These are phyloP conservation scores for Nyctibius grandis DNA, from an alignment of 2,797 vertebrate genomes.

Conservation along the genomic window DNA sequence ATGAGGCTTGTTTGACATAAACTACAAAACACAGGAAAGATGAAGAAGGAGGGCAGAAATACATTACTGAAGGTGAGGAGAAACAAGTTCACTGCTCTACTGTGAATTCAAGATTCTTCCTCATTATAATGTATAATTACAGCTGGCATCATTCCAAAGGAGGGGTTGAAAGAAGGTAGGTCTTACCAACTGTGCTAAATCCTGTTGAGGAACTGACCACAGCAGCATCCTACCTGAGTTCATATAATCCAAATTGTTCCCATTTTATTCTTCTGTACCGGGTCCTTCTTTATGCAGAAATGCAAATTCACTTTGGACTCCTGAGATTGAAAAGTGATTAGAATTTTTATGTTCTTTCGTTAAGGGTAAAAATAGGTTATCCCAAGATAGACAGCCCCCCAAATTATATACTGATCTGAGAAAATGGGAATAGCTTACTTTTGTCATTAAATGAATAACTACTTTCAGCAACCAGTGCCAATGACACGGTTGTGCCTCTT, in stretches of 20 bases:
- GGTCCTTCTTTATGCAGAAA: conserved; percentile 32
- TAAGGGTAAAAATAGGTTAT: conserved; percentile 34
- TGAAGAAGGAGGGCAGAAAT: conserved; percentile 17
- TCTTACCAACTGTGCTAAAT: neutral
- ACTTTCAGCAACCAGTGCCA: neutral
- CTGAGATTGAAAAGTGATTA: conserved; percentile 23
- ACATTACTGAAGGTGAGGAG: conserved; percentile 27
- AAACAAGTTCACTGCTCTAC: conserved; percentile 25
- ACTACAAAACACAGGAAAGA: conserved; percentile 17
- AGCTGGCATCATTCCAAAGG: conserved; percentile 19
- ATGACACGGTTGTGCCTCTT: neutral
- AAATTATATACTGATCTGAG: neutral
- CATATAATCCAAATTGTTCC: neutral
- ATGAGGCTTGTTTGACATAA: conserved; percentile 44
- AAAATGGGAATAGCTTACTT: neutral
- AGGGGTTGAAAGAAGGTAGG: neutral
- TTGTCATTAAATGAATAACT: neutral
- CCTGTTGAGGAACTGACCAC: neutral
- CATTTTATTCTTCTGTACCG: neutral
- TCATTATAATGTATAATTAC: conserved; percentile 37
- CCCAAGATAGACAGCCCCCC: neutral
- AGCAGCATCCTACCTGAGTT: neutral
- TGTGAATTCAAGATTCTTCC: conserved; percentile 17
- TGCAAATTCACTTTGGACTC: conserved; percentile 27
- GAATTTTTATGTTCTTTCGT: conserved; percentile 12